phyloP scores from a whole-genome alignment of 2,113 vertebrate species.

The Cinclus mexicanus region DNA sequence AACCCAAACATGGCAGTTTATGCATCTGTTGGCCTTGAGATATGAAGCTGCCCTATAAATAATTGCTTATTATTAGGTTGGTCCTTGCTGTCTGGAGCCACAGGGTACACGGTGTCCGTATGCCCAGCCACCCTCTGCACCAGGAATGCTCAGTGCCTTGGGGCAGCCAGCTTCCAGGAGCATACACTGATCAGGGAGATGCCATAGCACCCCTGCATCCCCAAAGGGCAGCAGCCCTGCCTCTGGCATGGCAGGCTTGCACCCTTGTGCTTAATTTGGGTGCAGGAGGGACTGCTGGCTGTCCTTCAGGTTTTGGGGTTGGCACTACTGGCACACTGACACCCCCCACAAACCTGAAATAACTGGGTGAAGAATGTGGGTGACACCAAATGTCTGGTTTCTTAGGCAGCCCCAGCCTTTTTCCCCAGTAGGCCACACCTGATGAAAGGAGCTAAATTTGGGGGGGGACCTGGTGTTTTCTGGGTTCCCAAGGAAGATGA shows the following conservation, averaged over 20 bases:
- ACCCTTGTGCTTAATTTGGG: background rate
- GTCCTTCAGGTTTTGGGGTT: background rate
- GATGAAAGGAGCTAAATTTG: background rate
- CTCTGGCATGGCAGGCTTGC: background rate
- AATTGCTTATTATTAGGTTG: constrained; percentile 48
- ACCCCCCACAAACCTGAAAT: background rate
- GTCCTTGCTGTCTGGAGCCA: background rate
- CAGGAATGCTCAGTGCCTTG: background rate
- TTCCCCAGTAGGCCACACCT: background rate
- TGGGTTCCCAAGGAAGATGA: background rate
- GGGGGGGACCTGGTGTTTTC: accelerated
- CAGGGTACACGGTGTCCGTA: background rate
- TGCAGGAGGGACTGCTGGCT: background rate
- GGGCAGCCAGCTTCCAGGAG: accelerated
- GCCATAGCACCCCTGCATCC: background rate
- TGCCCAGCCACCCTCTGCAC: background rate
- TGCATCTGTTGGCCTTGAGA: background rate
- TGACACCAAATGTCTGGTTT: background rate
- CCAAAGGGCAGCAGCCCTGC: background rate
- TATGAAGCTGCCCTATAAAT: constrained; percentile 41
- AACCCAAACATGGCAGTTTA: background rate
- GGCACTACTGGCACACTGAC: background rate
- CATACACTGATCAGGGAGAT: background rate
- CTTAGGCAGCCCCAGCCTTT: background rate
- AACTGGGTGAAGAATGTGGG: background rate